These are phyloP conservation scores for Calyptomena viridis DNA, from an alignment of 2,113 vertebrate genomes.

Conservation along the genomic window DNA sequence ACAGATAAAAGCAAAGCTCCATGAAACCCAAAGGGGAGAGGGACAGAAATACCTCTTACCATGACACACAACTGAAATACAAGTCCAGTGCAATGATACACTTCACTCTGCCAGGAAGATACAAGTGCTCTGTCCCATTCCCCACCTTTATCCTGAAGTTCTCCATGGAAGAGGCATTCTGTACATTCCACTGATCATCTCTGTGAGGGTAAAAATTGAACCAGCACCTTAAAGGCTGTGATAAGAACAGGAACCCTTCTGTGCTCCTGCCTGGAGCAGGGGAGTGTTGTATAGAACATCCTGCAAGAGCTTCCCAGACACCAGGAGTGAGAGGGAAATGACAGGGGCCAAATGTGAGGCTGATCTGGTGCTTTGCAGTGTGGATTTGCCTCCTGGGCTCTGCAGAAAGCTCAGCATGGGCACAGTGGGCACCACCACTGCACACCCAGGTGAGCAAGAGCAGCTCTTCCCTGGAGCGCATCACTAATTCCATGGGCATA, in stretches of 20 bases:
- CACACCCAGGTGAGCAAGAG: not conserved
- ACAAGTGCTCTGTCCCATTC: not conserved
- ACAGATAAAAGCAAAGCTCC: conserved; percentile 65
- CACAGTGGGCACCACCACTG: not conserved
- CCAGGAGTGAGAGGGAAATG: not conserved
- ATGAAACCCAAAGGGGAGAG: conserved; percentile 20
- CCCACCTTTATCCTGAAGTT: not conserved
- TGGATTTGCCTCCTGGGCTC: not conserved
- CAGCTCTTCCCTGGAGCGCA: not conserved
- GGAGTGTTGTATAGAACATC: not conserved
- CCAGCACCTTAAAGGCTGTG: not conserved
- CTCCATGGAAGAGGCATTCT: not conserved
- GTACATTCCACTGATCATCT: not conserved
- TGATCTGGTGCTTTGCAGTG: not conserved
- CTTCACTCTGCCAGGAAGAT: not conserved
- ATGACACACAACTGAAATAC: not conserved
- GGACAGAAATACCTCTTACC: conserved; percentile 19
- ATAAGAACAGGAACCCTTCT: not conserved
- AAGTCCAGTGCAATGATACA: not conserved
- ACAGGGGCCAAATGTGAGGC: not conserved
- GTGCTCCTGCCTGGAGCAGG: not conserved
- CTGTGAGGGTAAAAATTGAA: not conserved
- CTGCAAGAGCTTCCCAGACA: not conserved
- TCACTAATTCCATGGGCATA: not conserved
- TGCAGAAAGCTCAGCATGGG: not conserved